A percentile compares a stretch with the other conserved stretches of the same genome.
phyloP scores from a whole-genome alignment of 2,888 invertebrate species.

The Polymixis flavicincta region DNA sequence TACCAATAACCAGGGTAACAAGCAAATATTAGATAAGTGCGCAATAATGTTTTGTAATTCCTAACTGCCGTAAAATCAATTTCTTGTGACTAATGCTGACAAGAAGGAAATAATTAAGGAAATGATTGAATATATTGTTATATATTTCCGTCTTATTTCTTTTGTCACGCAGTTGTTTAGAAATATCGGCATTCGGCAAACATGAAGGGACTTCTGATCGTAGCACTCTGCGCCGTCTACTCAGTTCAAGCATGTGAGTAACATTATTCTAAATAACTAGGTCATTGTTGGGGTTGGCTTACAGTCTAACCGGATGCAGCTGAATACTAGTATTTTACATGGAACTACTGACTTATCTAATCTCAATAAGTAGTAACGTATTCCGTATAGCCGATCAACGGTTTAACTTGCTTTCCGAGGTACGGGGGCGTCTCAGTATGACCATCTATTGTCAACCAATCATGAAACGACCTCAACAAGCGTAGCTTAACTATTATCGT shows the following conservation, averaged over 20 bases:
- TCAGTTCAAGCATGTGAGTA: constrained; percentile 54
- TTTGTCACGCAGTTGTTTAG: constrained; percentile 25
- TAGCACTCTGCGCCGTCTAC: constrained; percentile 29
- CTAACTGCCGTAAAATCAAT: constrained; percentile 37
- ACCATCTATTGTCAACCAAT: background rate
- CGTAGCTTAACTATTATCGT: background rate
- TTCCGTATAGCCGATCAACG: background rate
- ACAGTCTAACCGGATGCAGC: background rate
- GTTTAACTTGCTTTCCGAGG: background rate
- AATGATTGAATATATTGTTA: constrained; percentile 17
- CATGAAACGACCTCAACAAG: background rate
- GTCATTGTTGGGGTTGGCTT: background rate
- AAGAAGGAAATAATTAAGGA: constrained; percentile 26
- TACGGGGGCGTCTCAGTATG: background rate
- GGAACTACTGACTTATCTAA: background rate
- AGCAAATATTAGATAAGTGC: constrained; percentile 26
- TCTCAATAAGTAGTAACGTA: background rate
- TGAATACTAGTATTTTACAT: background rate
- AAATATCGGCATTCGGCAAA: constrained; percentile 19
- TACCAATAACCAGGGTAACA: constrained; percentile 39
- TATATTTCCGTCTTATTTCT: constrained; percentile 16
- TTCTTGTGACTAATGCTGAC: constrained; percentile 39
- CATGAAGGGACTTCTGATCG: constrained; percentile 45
- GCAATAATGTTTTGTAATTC: constrained; percentile 19
- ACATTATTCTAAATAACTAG: background rate